These are phyloP conservation scores for Hirtodrosophila confusa DNA, from an alignment of 2,888 invertebrate species.

Conservation along the genomic window DNA sequence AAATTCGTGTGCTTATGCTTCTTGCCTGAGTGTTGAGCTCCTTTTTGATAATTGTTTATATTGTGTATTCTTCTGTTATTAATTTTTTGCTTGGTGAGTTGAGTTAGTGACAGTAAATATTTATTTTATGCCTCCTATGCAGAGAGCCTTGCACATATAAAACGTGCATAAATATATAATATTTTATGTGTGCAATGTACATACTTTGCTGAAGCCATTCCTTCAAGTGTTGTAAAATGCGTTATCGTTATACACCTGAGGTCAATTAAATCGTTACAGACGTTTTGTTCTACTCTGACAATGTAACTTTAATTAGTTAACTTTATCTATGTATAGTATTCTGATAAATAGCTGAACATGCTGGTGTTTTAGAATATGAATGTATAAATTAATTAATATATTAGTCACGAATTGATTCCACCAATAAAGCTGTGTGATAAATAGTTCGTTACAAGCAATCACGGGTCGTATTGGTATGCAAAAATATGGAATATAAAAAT, in stretches of 20 bases:
- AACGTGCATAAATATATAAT: conserved; percentile 24
- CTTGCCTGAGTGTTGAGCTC: conserved; percentile 19
- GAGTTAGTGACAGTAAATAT: not conserved
- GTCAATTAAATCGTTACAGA: not conserved
- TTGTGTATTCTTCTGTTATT: not conserved
- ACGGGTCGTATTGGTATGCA: too few species aligned
- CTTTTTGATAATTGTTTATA: conserved; percentile 6
- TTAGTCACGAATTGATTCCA: too few species aligned
- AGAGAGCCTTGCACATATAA: not conserved
- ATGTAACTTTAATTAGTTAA: too few species aligned
- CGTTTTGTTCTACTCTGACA: not conserved
- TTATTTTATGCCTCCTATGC: not conserved
- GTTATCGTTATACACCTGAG: not conserved
- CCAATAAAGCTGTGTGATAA: too few species aligned
- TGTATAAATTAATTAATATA: too few species aligned
- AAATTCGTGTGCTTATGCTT: conserved; percentile 51
- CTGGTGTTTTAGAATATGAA: too few species aligned
- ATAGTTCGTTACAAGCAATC: too few species aligned
- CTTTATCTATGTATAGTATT: too few species aligned
- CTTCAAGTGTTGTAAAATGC: conserved; percentile 37
- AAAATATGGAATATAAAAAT: too few species aligned
- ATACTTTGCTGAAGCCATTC: conserved; percentile 2
- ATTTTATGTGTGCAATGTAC: not conserved
- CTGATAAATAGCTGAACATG: too few species aligned
- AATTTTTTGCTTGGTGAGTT: conserved; percentile 37